Evolutionary conservation across 1,140 invertebrate species (phyloP).

Genomic region (Pristionchus pacificus): DNA sequence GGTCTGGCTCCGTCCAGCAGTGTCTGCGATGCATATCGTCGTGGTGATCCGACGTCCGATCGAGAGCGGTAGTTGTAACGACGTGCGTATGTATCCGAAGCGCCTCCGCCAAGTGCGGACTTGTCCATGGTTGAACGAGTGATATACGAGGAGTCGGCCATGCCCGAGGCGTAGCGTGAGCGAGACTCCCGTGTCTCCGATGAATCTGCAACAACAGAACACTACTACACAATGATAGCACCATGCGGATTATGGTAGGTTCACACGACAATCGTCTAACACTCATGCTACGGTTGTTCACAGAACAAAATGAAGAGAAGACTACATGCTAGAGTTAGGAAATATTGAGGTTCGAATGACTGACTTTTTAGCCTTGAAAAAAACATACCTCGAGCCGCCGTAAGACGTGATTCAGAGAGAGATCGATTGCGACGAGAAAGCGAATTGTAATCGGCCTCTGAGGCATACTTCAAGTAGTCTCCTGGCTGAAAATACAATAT

Average conservation of each 20-base stretch:
- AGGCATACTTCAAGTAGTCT: constrained; percentile 52
- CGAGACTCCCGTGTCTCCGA: constrained; percentile 22
- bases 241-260: neutral
- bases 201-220: constrained; percentile 17
- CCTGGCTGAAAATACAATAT: constrained; percentile 38
- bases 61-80: constrained; percentile 56
- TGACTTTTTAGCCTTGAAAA: neutral
- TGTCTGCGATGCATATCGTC: constrained; percentile 55
- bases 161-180: constrained; percentile 37
- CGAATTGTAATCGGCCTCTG: constrained; percentile 47
- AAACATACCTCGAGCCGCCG: constrained; percentile 41
- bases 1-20: constrained; percentile 51
- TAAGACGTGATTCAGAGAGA: constrained; percentile 54
- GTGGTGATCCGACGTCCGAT: constrained; percentile 51
- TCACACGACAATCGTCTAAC: no score
- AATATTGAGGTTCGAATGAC: constrained; percentile 11
- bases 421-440: constrained; percentile 48
- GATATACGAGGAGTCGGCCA: constrained; percentile 50
- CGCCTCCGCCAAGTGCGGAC: constrained; percentile 25
- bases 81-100: constrained; percentile 45
- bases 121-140: constrained; percentile 40
- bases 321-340: neutral
- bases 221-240: neutral
- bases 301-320: constrained; percentile 12
- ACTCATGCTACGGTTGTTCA: constrained; percentile 13